Base-by-base conservation (phyloP, 2,797 vertebrate species). In the Cyprinodon diabolis region DNA sequence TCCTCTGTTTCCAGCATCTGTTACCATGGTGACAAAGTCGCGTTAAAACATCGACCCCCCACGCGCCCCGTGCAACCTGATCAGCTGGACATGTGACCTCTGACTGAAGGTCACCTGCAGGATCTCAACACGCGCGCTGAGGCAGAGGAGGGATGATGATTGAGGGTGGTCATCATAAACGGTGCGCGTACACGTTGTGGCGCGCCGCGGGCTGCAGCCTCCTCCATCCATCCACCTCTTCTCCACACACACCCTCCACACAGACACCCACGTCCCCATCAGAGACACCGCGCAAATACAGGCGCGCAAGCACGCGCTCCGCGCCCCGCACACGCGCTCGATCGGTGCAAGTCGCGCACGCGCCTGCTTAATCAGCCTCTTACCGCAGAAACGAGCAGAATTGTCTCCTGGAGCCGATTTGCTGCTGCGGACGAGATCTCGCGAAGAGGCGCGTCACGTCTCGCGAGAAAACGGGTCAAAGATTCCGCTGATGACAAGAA, bases 361-460 rank as follows among this genome's bases (percentile, higher is more conserved):
- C 80, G 77, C 82, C 49, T 70, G 66, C 77, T 72, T 85, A 77
- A 76, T 81, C 77, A 77, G 55, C 17, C 67, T 81, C 85, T 90
- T 91, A 91, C 88, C 88, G 79, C 85, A 84, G 74, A 89, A 88
- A 87, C 13, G 79, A 47, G 79, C 80, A 81, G 87, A 30, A 81
- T 82, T 71, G 81, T 89, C 68, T 79, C 73, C 80, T 52, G 71
- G 75, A 81, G 72, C 79, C 37, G 86, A 76, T 84, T 84, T 89
- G 83, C 85, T 81, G 81, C 83, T 81, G 88, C 84, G 69, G 85
- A 80, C 68, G 10, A 30, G 79, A 84, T 90, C 87, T 84, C 89
- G 87, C 78, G 13, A 10, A 43, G 57, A 78, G 47, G 49, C 72
- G 84, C 89, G 71, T 68, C 72, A 79, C 48, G 40, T 92, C 90